Percentiles rank a stretch among this genome's conserved stretches.
Conservation (phyloP, 2,797 vertebrate genomes). For the Alectoris magna region DNA sequence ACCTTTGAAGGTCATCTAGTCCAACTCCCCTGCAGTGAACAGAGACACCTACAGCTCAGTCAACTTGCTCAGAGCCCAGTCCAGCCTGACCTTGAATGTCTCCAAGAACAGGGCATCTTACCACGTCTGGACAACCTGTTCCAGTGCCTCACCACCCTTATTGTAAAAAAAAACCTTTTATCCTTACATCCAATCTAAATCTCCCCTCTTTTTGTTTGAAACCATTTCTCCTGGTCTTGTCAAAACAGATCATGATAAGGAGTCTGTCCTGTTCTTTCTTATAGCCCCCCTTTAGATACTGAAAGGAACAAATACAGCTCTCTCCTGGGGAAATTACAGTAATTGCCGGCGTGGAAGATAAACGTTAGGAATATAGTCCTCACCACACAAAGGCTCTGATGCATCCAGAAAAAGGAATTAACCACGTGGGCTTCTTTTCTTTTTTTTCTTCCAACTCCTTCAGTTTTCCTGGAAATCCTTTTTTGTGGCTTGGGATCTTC, state of each 20-base stretch:
- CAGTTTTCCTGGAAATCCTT: constrained; percentile 1
- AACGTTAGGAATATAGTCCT: not conserved
- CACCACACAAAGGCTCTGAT: not conserved
- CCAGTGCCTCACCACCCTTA: not conserved
- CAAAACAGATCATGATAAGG: not conserved
- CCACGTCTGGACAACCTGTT: not conserved
- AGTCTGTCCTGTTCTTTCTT: not conserved
- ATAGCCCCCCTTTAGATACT: not conserved
- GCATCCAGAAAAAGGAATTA: not conserved
- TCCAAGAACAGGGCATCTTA: not conserved
- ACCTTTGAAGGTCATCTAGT: not conserved
- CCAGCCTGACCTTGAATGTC: not conserved
- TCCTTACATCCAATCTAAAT: not conserved
- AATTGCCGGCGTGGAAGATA: not conserved
- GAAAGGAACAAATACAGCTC: not conserved
- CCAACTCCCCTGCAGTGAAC: not conserved
- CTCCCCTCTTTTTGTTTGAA: not conserved
- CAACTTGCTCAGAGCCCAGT: not conserved
- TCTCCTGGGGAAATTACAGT: not conserved
- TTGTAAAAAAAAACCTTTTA: not conserved
- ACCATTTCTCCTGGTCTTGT: not conserved
- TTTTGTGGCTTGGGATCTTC: not conserved
- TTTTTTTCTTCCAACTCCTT: not conserved
- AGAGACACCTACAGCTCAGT: not conserved
- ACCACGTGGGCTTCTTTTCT: not conserved